Conservation (phyloP, 2,888 invertebrate genomes). For the Lycophotia porphyrea region DNA sequence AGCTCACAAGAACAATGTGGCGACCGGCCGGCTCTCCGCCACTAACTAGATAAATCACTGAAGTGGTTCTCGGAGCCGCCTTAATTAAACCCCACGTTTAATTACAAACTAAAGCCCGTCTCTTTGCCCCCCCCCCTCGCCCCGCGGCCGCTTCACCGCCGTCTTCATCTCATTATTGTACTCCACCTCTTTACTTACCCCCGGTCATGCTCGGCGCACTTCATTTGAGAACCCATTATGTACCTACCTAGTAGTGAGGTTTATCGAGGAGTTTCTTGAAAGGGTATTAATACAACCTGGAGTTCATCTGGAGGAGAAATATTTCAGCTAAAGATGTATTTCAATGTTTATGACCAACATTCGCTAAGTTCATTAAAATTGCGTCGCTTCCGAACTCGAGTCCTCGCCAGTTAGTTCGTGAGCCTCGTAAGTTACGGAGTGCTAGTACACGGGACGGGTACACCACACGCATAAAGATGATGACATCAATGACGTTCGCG, state of each 20-base stretch:
- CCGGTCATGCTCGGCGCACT: slow-evolving; percentile 61
- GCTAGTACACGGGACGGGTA: neutral
- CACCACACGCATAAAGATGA: slow-evolving; percentile 25
- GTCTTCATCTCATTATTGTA: slow-evolving; percentile 52
- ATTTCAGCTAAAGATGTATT: neutral
- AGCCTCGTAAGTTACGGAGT: neutral
- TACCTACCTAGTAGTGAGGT: slow-evolving; percentile 16
- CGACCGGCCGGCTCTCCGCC: slow-evolving; percentile 33
- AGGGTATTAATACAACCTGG: slow-evolving; percentile 8
- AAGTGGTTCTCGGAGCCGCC: slow-evolving; percentile 64
- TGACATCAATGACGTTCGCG: slow-evolving; percentile 44
- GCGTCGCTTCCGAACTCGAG: neutral
- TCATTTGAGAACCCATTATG: slow-evolving; percentile 64
- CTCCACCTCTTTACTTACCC: slow-evolving; percentile 46
- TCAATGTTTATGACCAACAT: neutral
- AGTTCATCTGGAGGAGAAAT: slow-evolving; percentile 6
- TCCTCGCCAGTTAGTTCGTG: no score
- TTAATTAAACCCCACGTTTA: slow-evolving; percentile 80
- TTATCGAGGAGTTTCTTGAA: slow-evolving; percentile 29
- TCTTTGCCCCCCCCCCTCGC: neutral
- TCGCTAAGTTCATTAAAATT: neutral
- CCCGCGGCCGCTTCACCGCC: slow-evolving; percentile 40
- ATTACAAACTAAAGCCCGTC: slow-evolving; percentile 73
- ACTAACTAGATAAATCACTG: slow-evolving; percentile 76
- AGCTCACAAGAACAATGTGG: slow-evolving; percentile 22